These are phyloP conservation scores for Elegia similella DNA, from an alignment of 2,888 invertebrate species.

Conservation along the genomic window DNA sequence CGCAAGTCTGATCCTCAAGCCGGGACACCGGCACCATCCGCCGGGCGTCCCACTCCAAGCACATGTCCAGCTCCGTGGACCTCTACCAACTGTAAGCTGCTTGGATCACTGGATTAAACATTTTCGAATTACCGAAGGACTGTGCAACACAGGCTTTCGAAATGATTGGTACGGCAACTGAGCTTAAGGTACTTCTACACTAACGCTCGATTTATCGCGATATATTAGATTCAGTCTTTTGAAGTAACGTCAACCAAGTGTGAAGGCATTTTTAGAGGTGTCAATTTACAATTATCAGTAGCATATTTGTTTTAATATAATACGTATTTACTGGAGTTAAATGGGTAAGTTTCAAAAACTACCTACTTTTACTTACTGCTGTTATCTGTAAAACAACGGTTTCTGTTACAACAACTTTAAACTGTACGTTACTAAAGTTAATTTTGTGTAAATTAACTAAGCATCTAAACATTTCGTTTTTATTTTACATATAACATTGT, in stretches of 20 bases:
- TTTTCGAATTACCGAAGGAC: not conserved
- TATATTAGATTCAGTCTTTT: not conserved
- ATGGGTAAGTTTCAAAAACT: not conserved
- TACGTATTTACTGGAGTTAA: not conserved
- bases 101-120: not conserved
- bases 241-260: not conserved
- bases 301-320: not conserved
- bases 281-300: not conserved
- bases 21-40: slow-evolving; percentile 57
- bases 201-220: not conserved
- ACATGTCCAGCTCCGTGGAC: slow-evolving; percentile 50
- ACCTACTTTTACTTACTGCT: not conserved
- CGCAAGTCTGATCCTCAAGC: slow-evolving; percentile 87
- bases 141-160: not conserved
- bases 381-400: no score
- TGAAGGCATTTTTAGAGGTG: not conserved
- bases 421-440: no score
- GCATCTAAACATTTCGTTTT: no score
- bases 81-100: slow-evolving; percentile 60
- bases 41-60: slow-evolving; percentile 58
- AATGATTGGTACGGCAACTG: not conserved
- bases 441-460: no score
- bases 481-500: no score
- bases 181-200: not conserved
- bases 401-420: no score